Percentiles rank a stretch among this genome's conserved stretches.
phyloP scores from a whole-genome alignment of 1,140 invertebrate genomes.

The Scaptomyza hsui region DNA sequence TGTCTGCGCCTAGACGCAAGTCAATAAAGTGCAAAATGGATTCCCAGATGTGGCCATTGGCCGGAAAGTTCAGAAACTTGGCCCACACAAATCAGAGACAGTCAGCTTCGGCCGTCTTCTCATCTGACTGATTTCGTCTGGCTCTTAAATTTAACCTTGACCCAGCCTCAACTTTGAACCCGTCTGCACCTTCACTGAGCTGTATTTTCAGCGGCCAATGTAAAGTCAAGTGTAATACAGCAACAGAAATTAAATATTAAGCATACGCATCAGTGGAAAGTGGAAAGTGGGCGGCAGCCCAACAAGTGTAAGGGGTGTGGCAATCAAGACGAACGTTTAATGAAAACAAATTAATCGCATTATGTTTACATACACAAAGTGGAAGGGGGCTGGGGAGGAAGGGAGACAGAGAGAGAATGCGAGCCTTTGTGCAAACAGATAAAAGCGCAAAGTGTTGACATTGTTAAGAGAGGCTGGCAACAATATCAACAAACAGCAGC shows the following conservation, averaged over 20 bases:
- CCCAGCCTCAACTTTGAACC: not conserved
- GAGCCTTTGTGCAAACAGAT: conserved; percentile 73
- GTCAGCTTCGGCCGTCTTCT: not conserved
- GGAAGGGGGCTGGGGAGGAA: not conserved
- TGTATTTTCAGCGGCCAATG: not conserved
- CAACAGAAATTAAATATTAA: conserved; percentile 70
- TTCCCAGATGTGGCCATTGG: conserved; percentile 27
- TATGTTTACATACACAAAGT: conserved; percentile 67
- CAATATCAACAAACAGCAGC: conserved; percentile 57
- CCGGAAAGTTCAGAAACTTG: conserved; percentile 51
- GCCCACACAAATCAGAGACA: not conserved
- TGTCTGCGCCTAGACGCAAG: conserved; percentile 39
- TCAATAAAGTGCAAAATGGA: conserved; percentile 69
- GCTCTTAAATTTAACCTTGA: not conserved
- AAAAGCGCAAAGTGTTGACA: conserved; percentile 77
- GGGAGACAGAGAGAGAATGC: not conserved
- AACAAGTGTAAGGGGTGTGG: not conserved
- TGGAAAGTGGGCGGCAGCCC: conserved; percentile 29
- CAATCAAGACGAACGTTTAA: conserved; percentile 44
- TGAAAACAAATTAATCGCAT: conserved; percentile 82
- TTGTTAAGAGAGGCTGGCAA: conserved; percentile 64
- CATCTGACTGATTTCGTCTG: not conserved
- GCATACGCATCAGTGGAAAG: conserved; percentile 48
- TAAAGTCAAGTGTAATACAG: conserved; percentile 9
- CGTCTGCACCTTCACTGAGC: not conserved